Evolutionary conservation across 2,888 invertebrate genomes (phyloP).

Genomic region (Rhodophaea formosa): DNA sequence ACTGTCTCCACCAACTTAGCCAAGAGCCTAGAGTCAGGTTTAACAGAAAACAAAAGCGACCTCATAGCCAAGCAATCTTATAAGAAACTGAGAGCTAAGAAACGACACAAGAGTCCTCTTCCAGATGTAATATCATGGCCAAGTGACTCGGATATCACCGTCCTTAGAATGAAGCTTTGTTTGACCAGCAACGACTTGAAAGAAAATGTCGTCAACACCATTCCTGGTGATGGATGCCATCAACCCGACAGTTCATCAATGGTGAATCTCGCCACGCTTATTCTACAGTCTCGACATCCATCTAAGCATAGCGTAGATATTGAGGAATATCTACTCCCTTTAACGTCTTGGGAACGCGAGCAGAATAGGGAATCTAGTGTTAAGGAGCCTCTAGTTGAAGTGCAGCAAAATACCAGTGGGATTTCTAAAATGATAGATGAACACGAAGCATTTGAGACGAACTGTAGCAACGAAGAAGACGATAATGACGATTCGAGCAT

Average conservation of each 20-base stretch:
- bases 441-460: conserved; percentile 28
- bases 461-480: conserved; percentile 32
- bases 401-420: conserved; percentile 23
- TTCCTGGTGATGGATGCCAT: conserved; percentile 80
- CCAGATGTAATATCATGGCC: conserved; percentile 72
- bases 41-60: conserved; percentile 42
- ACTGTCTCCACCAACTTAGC: conserved; percentile 48
- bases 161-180: conserved; percentile 74
- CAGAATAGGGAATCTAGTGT: conserved; percentile 36
- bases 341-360: conserved; percentile 80
- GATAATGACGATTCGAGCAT: conserved; percentile 33
- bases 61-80: conserved; percentile 44
- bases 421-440: neutral
- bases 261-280: conserved; percentile 81
- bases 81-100: conserved; percentile 44
- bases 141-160: conserved; percentile 82
- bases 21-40: conserved; percentile 60
- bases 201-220: conserved; percentile 64
- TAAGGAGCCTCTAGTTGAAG: conserved; percentile 34
- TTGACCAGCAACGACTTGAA: conserved; percentile 59
- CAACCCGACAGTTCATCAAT: conserved; percentile 80
- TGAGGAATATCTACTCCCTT: conserved; percentile 78
- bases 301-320: conserved; percentile 60
- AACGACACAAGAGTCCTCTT: conserved; percentile 46
- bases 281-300: conserved; percentile 60